These are phyloP conservation scores for Paralvinella palmiformis DNA, from an alignment of 1,140 invertebrate genomes.

Conservation along the genomic window DNA sequence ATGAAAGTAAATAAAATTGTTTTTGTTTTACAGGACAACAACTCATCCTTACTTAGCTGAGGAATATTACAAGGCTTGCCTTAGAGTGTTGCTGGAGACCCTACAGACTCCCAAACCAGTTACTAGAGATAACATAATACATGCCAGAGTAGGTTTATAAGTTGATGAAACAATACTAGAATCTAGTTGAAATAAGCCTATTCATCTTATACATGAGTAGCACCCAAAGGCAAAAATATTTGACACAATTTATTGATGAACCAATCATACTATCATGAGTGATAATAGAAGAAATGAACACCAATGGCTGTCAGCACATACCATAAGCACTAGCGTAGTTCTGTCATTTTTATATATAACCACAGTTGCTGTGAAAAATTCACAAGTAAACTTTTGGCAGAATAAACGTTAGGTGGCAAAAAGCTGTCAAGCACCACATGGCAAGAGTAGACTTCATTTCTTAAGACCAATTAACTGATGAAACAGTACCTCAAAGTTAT, in stretches of 20 bases:
- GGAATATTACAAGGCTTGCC: conserved; percentile 24
- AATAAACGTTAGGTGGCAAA: background rate
- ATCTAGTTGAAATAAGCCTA: background rate
- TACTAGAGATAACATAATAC: conserved; percentile 20
- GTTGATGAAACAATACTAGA: background rate
- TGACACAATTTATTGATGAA: too few species aligned
- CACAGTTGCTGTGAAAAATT: background rate
- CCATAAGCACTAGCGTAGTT: background rate
- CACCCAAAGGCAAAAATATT: too few species aligned
- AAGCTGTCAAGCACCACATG: too few species aligned
- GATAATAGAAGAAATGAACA: too few species aligned
- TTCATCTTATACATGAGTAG: background rate
- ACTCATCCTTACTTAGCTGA: background rate
- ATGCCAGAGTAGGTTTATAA: conserved; percentile 29
- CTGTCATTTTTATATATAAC: background rate
- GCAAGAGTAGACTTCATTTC: too few species aligned
- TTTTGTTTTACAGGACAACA: background rate
- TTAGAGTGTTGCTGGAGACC: conserved; percentile 32
- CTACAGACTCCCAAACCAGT: conserved; percentile 32
- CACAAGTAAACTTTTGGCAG: background rate
- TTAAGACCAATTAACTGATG: too few species aligned
- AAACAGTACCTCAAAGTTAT: too few species aligned
- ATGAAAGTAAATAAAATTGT: background rate
- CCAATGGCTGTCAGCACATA: background rate
- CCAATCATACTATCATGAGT: too few species aligned